Base-by-base conservation (phyloP, 2,888 invertebrate species). In the Spisula subtruncata region DNA sequence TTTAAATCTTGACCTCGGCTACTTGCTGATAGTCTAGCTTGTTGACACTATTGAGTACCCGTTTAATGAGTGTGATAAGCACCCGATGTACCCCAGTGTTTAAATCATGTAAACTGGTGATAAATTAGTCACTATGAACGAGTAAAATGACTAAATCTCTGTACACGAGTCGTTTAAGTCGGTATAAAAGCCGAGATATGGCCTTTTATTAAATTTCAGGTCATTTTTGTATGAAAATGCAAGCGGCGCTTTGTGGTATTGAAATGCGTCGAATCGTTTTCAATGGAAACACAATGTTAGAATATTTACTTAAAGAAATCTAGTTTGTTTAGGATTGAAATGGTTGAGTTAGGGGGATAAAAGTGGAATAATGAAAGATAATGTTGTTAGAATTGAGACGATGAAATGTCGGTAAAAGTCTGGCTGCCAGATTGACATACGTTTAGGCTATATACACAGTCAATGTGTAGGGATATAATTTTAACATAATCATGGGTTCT, bases 321-420 rank as follows among this genome's bases (percentile, higher is more conserved):
- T 20, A 66, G 81, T 89, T 89, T 89, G 89, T 89, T 89, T 86
- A 86, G 80, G 89, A 89, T 89, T 83, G 89, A 86, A 86, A 75
- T 80, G 60, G 80, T 56, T 85, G 79, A 87, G 85, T 87, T 85
- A 71, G 35, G 82, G 16, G 35, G 82, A 87, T 87, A 89, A 87
- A 89, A 81, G 86, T 81, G 66, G 83, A 81, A 89, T 84, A 87
- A 87, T 54, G 51, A 66, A 25, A 54, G 87, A 84, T 87, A 87
- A 89, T 87, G 87, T 75, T 84, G 81, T 85, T 81, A 54, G 87
- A 85, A 89, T 87, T 85, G 84, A 87, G 84, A 51, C 60, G 41
- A 81, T 85, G 25, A 20, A 85, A 18, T 14, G 81, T 14, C 14
- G 81, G 75, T 83, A 84, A 88, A 84, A 46, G 20, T 20, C 32